Conservation (phyloP, 1,140 invertebrate species). For the Atta cephalotes region DNA sequence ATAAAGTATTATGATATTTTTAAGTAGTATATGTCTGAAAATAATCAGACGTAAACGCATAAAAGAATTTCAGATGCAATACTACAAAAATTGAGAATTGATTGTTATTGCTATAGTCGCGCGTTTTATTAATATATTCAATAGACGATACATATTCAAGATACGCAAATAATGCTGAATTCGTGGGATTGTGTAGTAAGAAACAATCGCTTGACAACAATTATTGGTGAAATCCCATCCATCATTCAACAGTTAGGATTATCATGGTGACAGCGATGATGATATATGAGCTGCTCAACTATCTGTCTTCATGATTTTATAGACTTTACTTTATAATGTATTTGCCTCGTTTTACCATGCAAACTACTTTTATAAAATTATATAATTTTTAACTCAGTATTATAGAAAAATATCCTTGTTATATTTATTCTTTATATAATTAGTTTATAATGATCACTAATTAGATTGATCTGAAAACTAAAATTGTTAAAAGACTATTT, state of each 20-base stretch:
- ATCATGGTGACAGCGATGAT: slow-evolving; percentile 38
- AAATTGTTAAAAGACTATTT: background rate
- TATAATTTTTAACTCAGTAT: background rate
- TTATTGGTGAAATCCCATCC: slow-evolving; percentile 24
- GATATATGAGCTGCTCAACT: slow-evolving; percentile 26
- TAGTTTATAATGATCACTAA: background rate
- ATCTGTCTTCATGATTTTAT: slow-evolving; percentile 69
- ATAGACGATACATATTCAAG: slow-evolving; percentile 47
- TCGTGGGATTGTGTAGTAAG: slow-evolving; percentile 7
- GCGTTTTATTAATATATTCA: slow-evolving; percentile 43
- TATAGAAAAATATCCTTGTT: background rate
- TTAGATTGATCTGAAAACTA: background rate
- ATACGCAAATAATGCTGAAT: background rate
- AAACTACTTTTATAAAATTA: slow-evolving; percentile 21
- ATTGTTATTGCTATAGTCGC: slow-evolving; percentile 15
- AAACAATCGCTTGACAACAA: background rate
- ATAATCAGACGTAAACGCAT: background rate
- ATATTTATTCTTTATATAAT: background rate
- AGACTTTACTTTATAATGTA: slow-evolving; percentile 9
- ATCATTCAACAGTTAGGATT: slow-evolving; percentile 9
- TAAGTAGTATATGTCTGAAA: slow-evolving; percentile 16
- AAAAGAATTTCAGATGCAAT: background rate
- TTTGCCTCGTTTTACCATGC: background rate
- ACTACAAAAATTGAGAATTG: slow-evolving; percentile 7
- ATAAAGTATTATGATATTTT: background rate